Base-by-base conservation (phyloP, 2,888 invertebrate genomes). In the Habroteleia sp. region DNA sequence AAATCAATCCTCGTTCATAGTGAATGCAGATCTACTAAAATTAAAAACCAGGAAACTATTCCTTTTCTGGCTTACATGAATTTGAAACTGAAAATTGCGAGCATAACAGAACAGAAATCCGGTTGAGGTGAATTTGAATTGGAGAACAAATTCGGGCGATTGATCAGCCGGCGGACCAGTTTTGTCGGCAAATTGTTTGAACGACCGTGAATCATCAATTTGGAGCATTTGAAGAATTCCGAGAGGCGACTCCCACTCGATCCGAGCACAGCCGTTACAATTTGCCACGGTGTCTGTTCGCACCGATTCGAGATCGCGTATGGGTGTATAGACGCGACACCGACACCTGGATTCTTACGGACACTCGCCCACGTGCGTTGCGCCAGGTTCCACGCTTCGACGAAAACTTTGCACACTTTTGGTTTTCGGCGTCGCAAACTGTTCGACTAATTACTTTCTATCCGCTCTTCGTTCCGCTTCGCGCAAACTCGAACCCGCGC, bases 291-390 rank as follows among this genome's bases (percentile, higher is more conserved):
- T 42, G 58, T 44, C 39, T 25, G 56, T 29, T 29, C 11, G 29
- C 41, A 29, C 41, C 25, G 58, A 42, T 42, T 42, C 35, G 33
- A 25, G 42, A 13, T 35, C 25, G 52, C 52, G 52, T 44, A 69
- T 52, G 60, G 52, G 44, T 54, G 39, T 39, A 44, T 10, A 29
- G 27, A 60, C 60, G 60, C 42, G 29, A 31, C 35, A 50, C 44
- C 44, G 69, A 52, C 62, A 54, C 62, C 54, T 71, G 35, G 69
- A 60, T 62, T 71, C 60, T 62, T 54, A 16, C 29, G 44, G 17
- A 31, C 63, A 48, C 13, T 48, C 60, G 71, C 71, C 71, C 56
- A 72, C 71, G 54, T 62, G 29, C 31, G 20, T 25, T 37, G 11
- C 66, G 25, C 14, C 23, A 35, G 11, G 39, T 48, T 39, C 11